A percentile compares a stretch with the other conserved stretches of the same genome.
Evolutionary conservation across 2,113 vertebrate species (phyloP).

Genomic region (Pomatostomus ruficeps): DNA sequence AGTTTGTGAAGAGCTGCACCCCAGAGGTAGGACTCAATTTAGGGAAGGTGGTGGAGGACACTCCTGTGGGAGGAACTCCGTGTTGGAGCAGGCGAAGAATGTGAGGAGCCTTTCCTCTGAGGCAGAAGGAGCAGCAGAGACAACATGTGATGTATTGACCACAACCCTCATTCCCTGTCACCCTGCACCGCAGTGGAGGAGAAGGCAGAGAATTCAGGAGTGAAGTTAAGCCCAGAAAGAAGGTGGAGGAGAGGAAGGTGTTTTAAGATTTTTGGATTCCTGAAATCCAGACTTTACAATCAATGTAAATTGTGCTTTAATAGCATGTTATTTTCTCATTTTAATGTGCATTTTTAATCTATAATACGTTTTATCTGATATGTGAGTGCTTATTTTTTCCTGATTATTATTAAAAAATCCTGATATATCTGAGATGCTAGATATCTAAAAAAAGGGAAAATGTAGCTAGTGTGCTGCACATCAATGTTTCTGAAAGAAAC

Average conservation of each 20-base stretch:
- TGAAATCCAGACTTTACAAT: background rate
- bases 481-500: background rate
- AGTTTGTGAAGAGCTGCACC: background rate
- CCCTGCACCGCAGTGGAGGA: background rate
- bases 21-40: too few relatives aligned
- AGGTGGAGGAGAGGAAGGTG: background rate
- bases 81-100: background rate
- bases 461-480: background rate
- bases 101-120: background rate
- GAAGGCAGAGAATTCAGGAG: fast-evolving
- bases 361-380: background rate
- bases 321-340: background rate
- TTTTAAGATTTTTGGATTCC: background rate
- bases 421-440: background rate
- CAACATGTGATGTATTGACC: background rate
- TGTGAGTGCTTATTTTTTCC: background rate
- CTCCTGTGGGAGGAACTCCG: background rate
- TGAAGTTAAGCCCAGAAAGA: background rate
- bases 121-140: background rate
- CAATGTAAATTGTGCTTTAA: background rate
- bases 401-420: background rate
- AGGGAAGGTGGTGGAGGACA: background rate
- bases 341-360: background rate
- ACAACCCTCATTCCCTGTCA: too few relatives aligned
- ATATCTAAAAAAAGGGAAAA: background rate